Evolutionary conservation across 2,888 invertebrate species (phyloP).

Genomic region (Macaria liturata): DNA sequence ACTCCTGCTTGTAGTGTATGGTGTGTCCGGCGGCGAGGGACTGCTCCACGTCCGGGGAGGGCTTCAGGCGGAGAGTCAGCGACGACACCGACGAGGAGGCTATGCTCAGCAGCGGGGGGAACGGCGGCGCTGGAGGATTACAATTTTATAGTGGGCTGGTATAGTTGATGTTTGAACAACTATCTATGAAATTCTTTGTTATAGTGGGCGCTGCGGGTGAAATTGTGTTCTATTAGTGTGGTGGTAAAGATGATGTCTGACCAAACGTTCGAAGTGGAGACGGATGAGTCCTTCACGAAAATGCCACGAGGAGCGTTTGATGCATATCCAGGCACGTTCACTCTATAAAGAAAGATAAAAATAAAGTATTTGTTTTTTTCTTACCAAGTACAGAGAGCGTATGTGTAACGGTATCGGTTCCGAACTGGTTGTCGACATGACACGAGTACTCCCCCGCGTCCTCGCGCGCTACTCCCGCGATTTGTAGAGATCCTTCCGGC

Average conservation of each 20-base stretch:
- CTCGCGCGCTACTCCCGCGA: slow-evolving; percentile 93
- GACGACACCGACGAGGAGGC: slow-evolving; percentile 80
- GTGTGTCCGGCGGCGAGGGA: slow-evolving; percentile 97
- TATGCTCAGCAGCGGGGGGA: slow-evolving; percentile 77
- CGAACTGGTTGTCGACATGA: slow-evolving; percentile 95
- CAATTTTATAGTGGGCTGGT: neutral
- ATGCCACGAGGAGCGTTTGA: no score
- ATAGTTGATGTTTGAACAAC: neutral
- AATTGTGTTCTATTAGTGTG: no score
- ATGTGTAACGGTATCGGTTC: slow-evolving; percentile 95
- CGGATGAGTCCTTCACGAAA: no score
- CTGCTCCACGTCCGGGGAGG: slow-evolving; percentile 88
- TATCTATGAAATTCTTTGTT: no score
- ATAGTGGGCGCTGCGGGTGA: no score
- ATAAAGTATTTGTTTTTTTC: no score
- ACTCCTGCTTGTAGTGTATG: slow-evolving; percentile 96
- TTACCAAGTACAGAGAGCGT: slow-evolving; percentile 89
- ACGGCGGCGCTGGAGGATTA: slow-evolving; percentile 67
- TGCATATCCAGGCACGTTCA: no score
- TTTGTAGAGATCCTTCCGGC: slow-evolving; percentile 95
- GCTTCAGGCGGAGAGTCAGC: slow-evolving; percentile 75
- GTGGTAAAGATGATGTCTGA: no score
- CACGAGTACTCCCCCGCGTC: slow-evolving; percentile 98
- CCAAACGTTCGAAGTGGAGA: no score
- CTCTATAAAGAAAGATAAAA: no score